phyloP scores from a whole-genome alignment of 2,888 invertebrate species.

The Tribolium freemani region DNA sequence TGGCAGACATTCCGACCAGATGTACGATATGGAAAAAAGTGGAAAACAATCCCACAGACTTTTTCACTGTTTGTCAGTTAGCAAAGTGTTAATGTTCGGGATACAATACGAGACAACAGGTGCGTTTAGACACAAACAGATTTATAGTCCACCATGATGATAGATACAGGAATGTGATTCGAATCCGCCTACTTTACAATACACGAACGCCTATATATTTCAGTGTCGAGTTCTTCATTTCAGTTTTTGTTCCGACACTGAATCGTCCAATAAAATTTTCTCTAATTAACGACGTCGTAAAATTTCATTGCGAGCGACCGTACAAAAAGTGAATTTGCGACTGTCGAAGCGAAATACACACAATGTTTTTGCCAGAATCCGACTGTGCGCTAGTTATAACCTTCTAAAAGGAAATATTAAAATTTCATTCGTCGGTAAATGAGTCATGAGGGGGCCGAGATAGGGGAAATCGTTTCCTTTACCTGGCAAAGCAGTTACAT shows the following conservation, averaged over 20 bases:
- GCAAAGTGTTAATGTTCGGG: background rate
- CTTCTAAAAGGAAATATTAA: constrained; percentile 50
- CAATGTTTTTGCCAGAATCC: constrained; percentile 45
- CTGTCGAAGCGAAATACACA: constrained; percentile 44
- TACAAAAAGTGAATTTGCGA: constrained; percentile 13
- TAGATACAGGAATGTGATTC: constrained; percentile 47
- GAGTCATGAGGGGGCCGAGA: constrained; percentile 46
- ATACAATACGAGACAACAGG: constrained; percentile 50
- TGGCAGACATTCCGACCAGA: constrained; percentile 46
- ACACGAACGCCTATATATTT: constrained; percentile 30
- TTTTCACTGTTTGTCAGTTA: constrained; percentile 47
- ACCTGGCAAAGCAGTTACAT: constrained; percentile 37
- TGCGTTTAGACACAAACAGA: constrained; percentile 48
- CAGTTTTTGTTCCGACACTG: constrained; percentile 32
- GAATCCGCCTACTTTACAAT: constrained; percentile 44
- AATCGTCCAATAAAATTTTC: constrained; percentile 44
- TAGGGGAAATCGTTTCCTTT: constrained; percentile 38
- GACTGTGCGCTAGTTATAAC: background rate
- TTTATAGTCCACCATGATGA: constrained; percentile 48
- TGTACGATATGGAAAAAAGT: constrained; percentile 42
- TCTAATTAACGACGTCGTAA: constrained; percentile 49
- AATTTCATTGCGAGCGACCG: constrained; percentile 45
- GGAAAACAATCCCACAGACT: constrained; percentile 43
- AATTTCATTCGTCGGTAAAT: constrained; percentile 49
- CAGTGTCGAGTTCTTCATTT: constrained; percentile 32